phyloP scores from a whole-genome alignment of 2,113 vertebrate genomes.

The Poeciliopsis retropinna region DNA sequence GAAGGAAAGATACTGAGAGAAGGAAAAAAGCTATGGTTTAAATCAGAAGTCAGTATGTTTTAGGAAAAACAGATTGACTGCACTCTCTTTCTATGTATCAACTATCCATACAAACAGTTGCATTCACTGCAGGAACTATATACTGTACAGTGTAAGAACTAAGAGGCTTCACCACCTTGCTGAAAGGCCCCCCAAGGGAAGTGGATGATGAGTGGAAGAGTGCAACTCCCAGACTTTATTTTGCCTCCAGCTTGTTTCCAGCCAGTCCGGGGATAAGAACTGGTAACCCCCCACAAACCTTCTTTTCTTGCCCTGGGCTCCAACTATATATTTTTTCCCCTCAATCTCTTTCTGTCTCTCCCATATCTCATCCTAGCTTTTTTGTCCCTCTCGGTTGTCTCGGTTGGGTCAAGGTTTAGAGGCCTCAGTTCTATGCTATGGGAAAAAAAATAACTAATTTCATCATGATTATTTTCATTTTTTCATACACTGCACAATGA shows the following conservation, averaged over 20 bases:
- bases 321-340: slow-evolving; percentile 7
- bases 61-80: slow-evolving; percentile 3
- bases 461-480: slow-evolving; percentile 22
- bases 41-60: slow-evolving; percentile 24
- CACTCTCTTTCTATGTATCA: slow-evolving; percentile 1
- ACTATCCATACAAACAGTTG: slow-evolving; percentile 15
- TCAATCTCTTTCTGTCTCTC: neutral
- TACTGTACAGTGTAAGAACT: slow-evolving; percentile 5
- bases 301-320: slow-evolving; percentile 46
- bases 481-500: slow-evolving; percentile 31
- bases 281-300: slow-evolving; percentile 30
- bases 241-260: slow-evolving; percentile 28
- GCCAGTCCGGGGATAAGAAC: slow-evolving; percentile 36
- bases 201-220: slow-evolving; percentile 48
- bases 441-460: slow-evolving; percentile 25
- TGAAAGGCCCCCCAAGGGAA: slow-evolving; percentile 62
- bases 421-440: slow-evolving; percentile 32
- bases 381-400: slow-evolving; percentile 19
- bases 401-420: slow-evolving; percentile 26
- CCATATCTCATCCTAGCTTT: neutral
- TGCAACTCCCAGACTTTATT: slow-evolving; percentile 34
- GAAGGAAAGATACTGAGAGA: neutral
- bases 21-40: neutral
- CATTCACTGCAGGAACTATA: slow-evolving; percentile 19
- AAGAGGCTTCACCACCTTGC: slow-evolving; percentile 43